Evolutionary conservation across 2,797 vertebrate genomes (phyloP).

Genomic region (Pangasius djambal): DNA sequence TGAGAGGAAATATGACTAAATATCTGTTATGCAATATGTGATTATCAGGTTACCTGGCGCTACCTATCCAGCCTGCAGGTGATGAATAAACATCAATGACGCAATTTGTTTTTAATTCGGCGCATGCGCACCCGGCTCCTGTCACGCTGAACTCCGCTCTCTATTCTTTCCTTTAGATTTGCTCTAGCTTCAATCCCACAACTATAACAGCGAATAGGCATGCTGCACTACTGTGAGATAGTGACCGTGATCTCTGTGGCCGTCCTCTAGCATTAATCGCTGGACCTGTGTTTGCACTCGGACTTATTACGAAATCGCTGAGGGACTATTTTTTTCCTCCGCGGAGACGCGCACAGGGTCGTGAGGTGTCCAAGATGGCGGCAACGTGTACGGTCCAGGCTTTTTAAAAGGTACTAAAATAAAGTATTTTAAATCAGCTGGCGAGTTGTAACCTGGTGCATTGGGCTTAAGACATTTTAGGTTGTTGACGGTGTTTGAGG

Average conservation of each 20-base stretch:
- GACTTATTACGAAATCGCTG: conserved; percentile 2
- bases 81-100: conserved; percentile 42
- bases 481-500: background rate
- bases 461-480: background rate
- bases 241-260: background rate
- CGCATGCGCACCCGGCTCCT: conserved; percentile 49
- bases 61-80: background rate
- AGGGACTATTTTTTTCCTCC: conserved; percentile 46
- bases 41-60: conserved; percentile 51
- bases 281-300: background rate
- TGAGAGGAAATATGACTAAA: too few species aligned
- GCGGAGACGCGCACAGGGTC: conserved; percentile 32
- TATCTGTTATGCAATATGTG: background rate
- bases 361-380: conserved; percentile 59
- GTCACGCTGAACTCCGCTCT: conserved; percentile 38
- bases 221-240: conserved; percentile 25
- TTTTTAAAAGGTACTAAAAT: conserved; percentile 47
- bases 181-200: conserved; percentile 11
- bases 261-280: background rate
- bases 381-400: conserved; percentile 44
- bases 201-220: background rate
- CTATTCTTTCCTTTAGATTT: conserved; percentile 35
- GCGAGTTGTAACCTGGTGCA: background rate
- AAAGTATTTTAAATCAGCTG: background rate
- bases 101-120: conserved; percentile 37